These are phyloP conservation scores for Hydra vulgaris DNA, from an alignment of 30 jellyfish, hydroid and myxozoan genomes.

Conservation along the genomic window DNA sequence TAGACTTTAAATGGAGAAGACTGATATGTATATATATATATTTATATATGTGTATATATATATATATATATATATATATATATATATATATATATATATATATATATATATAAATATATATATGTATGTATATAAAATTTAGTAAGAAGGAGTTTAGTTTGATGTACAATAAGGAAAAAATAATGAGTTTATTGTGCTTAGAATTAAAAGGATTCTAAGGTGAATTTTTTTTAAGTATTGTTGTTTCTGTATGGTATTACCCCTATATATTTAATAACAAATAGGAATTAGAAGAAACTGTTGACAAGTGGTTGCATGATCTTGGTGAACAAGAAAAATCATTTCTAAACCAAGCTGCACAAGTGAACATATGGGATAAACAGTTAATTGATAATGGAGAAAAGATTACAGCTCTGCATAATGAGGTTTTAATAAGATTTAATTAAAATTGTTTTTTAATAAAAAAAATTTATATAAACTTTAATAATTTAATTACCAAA, in stretches of 20 bases:
- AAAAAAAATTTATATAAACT: no score
- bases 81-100: no score
- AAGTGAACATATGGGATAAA: conserved; percentile 86
- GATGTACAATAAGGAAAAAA: background rate
- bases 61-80: no score
- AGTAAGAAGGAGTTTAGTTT: background rate
- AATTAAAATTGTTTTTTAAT: background rate
- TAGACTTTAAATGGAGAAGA: no score
- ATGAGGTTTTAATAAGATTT: conserved; percentile 26
- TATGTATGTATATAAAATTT: background rate
- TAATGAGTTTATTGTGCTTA: no score
- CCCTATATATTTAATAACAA: background rate
- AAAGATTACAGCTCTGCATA: conserved; percentile 58
- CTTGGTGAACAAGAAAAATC: conserved; percentile 71
- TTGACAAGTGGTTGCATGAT: conserved; percentile 75
- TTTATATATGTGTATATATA: no score
- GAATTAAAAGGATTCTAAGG: no score
- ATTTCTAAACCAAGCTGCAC: conserved; percentile 82
- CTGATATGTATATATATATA: no score
- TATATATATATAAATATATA: no score
- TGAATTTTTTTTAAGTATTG: no score
- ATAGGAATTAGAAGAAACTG: conserved; percentile 30
- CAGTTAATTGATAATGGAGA: conserved; percentile 88
- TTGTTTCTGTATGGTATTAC: no score
- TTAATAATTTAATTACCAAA: no score